Conservation (phyloP, 2,113 vertebrate species). For the Probosciger aterrimus region DNA sequence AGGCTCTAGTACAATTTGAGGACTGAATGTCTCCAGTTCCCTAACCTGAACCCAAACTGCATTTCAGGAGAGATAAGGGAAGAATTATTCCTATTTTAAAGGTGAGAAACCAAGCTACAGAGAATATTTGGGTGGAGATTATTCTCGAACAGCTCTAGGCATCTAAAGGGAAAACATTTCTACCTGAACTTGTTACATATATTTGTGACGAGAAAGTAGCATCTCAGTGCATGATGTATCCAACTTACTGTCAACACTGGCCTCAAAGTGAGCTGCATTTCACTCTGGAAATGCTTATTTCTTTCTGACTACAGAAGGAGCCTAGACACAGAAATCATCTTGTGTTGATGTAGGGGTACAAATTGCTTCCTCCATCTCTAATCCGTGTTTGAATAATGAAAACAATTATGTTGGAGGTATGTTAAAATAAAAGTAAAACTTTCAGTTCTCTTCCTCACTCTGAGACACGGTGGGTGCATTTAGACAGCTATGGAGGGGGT, state of each 20-base stretch:
- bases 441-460: not conserved
- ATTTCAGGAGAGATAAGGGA: not conserved
- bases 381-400: not conserved
- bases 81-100: not conserved
- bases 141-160: not conserved
- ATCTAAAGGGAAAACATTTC: not conserved
- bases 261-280: not conserved
- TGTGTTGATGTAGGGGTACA: not conserved
- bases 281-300: not conserved
- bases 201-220: not conserved
- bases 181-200: not conserved
- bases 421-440: not conserved
- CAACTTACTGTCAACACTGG: not conserved
- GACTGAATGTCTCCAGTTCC: not conserved
- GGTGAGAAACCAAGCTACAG: not conserved
- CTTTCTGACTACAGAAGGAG: not conserved
- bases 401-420: too few species aligned
- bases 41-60: not conserved
- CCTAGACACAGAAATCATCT: not conserved
- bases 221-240: not conserved
- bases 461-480: not conserved
- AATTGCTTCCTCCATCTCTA: not conserved
- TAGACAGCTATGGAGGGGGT: not conserved
- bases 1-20: not conserved
- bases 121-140: not conserved